Percentiles rank a stretch among this genome's conserved stretches.
phyloP scores from a whole-genome alignment of 2,888 invertebrate species.

The Ophraella communa region DNA sequence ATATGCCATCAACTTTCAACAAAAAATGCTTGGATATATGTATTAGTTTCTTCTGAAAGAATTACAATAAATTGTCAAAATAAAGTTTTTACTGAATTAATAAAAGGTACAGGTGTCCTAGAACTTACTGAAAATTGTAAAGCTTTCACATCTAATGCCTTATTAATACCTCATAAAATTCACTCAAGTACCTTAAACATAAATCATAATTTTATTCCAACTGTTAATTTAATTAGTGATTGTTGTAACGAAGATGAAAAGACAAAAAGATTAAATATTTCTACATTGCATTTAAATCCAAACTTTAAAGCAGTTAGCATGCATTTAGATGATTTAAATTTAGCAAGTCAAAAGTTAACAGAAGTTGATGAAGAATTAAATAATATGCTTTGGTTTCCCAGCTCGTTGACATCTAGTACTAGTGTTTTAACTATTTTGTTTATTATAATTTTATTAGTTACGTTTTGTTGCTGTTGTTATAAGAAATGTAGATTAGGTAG shows the following conservation, averaged over 20 bases:
- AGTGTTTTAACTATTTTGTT: conserved; percentile 4
- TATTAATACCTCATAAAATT: too few species aligned
- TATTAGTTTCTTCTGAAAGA: background rate
- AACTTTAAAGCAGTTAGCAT: conserved; percentile 13
- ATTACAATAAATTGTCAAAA: conserved; percentile 1
- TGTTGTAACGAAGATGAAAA: conserved; percentile 17
- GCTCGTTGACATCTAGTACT: background rate
- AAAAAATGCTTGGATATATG: conserved; percentile 9
- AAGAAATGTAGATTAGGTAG: conserved; percentile 7
- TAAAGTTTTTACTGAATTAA: background rate
- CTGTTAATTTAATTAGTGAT: conserved; percentile 1
- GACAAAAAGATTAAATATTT: background rate
- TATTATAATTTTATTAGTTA: background rate
- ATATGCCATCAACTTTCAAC: too few species aligned
- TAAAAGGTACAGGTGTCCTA: too few species aligned
- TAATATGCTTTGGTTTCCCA: conserved; percentile 5
- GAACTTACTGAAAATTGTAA: background rate
- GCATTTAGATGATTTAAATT: conserved; percentile 20
- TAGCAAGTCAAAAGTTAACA: conserved; percentile 13
- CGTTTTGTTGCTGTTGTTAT: conserved; percentile 17
- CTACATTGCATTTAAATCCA: conserved; percentile 12
- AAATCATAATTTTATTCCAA: background rate
- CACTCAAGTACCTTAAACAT: background rate
- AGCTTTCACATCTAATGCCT: background rate
- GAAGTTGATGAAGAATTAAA: conserved; percentile 13